These are phyloP conservation scores for Eublepharis macularius DNA, from an alignment of 2,113 vertebrate genomes.

Conservation along the genomic window DNA sequence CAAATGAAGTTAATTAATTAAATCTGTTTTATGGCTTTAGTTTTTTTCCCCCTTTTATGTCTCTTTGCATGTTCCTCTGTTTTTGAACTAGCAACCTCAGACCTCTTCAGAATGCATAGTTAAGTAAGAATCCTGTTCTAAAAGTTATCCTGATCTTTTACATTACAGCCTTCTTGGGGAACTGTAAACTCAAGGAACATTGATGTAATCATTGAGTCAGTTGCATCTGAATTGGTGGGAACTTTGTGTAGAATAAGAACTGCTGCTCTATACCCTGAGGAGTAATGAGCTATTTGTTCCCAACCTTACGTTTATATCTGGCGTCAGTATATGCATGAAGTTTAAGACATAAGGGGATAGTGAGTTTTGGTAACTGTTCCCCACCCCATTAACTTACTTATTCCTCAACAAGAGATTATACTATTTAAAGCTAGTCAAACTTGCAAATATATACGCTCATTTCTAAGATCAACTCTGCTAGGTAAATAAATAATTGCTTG, in stretches of 20 bases:
- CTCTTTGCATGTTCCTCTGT: not conserved
- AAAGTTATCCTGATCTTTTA: not conserved
- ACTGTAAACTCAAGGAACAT: not conserved
- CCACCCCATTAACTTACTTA: not conserved
- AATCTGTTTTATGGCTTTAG: not conserved
- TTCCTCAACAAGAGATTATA: not conserved
- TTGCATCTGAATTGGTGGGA: conserved; percentile 4
- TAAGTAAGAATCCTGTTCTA: not conserved
- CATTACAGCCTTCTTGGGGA: not conserved
- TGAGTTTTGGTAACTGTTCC: not conserved
- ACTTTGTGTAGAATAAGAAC: not conserved
- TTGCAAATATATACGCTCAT: not conserved
- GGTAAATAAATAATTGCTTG: not conserved
- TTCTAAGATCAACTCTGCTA: not conserved
- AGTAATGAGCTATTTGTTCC: conserved; percentile 2
- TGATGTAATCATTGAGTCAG: not conserved
- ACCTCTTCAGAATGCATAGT: not conserved
- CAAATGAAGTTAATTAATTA: too few species aligned
- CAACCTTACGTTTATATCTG: conserved; percentile 9
- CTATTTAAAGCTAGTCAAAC: not conserved
- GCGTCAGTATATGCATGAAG: not conserved
- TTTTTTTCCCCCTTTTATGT: not conserved
- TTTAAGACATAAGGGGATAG: not conserved
- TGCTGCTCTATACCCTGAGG: not conserved
- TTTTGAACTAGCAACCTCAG: not conserved